Percentiles rank a stretch among this genome's conserved stretches.
Conservation (phyloP, 2,113 vertebrate species). For the Heloderma charlesbogerti region DNA sequence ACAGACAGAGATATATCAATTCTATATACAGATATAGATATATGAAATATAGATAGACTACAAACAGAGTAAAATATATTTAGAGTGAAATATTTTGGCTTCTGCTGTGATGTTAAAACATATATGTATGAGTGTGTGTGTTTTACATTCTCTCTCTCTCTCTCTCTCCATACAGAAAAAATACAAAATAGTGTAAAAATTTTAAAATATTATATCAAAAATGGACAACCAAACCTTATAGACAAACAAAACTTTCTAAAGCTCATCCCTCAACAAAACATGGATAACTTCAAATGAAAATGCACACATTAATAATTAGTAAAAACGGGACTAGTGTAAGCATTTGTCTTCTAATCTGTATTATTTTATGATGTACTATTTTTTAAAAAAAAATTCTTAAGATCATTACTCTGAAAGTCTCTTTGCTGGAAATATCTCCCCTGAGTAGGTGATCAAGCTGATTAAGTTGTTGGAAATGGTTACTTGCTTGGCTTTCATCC, state of each 20-base stretch:
- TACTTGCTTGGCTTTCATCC: conserved; percentile 11
- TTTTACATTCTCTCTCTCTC: too few relatives aligned
- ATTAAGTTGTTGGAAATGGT: conserved; percentile 51
- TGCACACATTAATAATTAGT: background rate
- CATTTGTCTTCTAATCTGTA: background rate
- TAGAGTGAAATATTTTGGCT: too few relatives aligned
- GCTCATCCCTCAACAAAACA: background rate
- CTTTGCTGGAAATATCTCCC: conserved; percentile 16
- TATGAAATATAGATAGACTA: too few relatives aligned
- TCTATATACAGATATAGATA: background rate
- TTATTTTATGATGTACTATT: background rate
- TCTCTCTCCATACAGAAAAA: background rate
- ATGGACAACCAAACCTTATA: too few relatives aligned
- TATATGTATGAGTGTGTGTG: too few relatives aligned
- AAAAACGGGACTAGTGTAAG: background rate
- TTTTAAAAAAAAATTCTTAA: conserved; percentile 45
- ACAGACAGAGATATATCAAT: too few relatives aligned
- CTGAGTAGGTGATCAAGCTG: conserved; percentile 44
- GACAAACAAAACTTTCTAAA: background rate
- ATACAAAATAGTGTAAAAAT: background rate
- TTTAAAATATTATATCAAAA: background rate
- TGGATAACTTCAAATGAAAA: background rate
- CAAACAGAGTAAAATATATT: too few relatives aligned
- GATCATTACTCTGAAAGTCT: conserved; percentile 37
- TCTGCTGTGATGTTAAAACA: too few relatives aligned